phyloP scores from a whole-genome alignment of 2,797 vertebrate genomes.

The Naso thynnoides region DNA sequence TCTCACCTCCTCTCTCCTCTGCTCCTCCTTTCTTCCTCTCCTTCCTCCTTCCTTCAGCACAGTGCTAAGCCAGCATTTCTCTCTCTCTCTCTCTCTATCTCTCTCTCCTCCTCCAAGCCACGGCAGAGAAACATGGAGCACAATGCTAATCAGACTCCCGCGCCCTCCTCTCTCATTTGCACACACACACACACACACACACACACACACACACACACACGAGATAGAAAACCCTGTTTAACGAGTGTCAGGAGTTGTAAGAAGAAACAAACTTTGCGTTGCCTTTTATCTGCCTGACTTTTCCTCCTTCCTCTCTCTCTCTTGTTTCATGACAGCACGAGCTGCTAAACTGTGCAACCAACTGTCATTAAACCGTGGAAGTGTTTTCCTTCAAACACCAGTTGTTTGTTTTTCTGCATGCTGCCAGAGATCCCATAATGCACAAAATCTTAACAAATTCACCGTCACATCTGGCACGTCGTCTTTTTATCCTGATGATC shows the following conservation, averaged over 20 bases:
- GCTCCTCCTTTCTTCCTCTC: conserved; percentile 46
- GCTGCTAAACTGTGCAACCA: conserved; percentile 41
- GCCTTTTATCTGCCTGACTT: conserved; percentile 29
- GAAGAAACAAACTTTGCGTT: conserved; percentile 38
- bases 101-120: conserved; percentile 58
- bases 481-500: too few relatives aligned
- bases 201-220: conserved; percentile 5
- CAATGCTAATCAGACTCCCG: conserved; percentile 82
- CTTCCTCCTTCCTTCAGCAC: conserved; percentile 51
- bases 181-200: background rate
- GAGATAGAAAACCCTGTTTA: conserved; percentile 40
- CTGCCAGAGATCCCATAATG: background rate
- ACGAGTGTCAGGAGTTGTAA: conserved; percentile 64
- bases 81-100: conserved; percentile 22
- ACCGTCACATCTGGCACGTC: too few relatives aligned
- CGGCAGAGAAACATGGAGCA: conserved; percentile 83
- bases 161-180: conserved; percentile 15
- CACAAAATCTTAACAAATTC: background rate
- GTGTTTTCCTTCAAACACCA: background rate
- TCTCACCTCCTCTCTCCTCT: conserved; percentile 46
- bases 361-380: conserved; percentile 19
- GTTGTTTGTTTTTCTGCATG: conserved; percentile 10
- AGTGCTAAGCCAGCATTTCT: conserved; percentile 74
- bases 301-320: conserved; percentile 7
- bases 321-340: conserved; percentile 25